A percentile compares a stretch with the other conserved stretches of the same genome.
phyloP scores from a whole-genome alignment of 1,140 invertebrate species.

The Euglossa dilemma region DNA sequence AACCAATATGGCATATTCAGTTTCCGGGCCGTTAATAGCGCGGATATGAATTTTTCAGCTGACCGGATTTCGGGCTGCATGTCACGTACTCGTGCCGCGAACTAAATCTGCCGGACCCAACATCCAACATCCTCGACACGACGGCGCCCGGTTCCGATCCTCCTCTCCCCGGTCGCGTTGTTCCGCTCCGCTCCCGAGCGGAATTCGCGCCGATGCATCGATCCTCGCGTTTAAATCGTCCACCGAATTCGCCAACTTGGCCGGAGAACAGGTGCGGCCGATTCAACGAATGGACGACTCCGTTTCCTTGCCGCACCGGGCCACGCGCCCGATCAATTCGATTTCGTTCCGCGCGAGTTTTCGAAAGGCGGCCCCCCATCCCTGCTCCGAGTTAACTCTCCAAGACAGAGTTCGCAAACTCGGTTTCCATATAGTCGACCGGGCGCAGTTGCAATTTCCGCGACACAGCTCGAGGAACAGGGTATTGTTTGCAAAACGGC shows the following conservation, averaged over 20 bases:
- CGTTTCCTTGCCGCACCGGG: too few relatives aligned
- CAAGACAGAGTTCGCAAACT: conserved; percentile 43
- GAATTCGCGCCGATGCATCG: neutral
- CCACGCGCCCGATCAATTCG: conserved; percentile 11
- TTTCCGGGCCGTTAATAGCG: conserved; percentile 48
- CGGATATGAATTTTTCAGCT: conserved; percentile 51
- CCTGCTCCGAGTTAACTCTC: conserved; percentile 34
- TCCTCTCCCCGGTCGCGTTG: neutral
- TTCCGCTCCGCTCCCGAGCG: neutral
- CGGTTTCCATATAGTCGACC: conserved; percentile 32
- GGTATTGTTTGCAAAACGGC: conserved; percentile 40
- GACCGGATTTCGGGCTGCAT: conserved; percentile 10
- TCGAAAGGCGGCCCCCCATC: neutral
- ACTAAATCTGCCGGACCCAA: neutral
- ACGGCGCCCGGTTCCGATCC: neutral
- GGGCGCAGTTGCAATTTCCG: conserved; percentile 40
- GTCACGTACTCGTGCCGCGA: neutral
- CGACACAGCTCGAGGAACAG: conserved; percentile 1
- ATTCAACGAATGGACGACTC: conserved; percentile 1
- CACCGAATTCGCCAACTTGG: conserved; percentile 1
- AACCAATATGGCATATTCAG: conserved; percentile 35
- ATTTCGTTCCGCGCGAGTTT: conserved; percentile 25
- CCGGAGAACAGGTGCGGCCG: neutral
- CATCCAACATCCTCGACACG: neutral
- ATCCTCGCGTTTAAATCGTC: conserved; percentile 16